Percentiles rank a stretch among this genome's conserved stretches.
phyloP scores from a whole-genome alignment of 2,888 invertebrate species.

The Isoperla grammatica region DNA sequence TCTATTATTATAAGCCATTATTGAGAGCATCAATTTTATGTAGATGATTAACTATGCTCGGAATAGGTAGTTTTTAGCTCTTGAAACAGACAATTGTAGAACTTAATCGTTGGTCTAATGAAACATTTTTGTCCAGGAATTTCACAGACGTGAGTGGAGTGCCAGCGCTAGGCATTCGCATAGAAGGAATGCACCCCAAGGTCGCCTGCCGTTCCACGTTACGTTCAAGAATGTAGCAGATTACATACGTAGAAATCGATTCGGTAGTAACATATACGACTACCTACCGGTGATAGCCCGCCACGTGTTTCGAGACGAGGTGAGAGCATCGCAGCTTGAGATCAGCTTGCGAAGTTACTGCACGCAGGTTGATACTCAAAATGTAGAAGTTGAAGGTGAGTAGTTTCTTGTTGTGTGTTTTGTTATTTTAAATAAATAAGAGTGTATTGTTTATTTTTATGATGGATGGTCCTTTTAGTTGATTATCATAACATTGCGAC shows the following conservation, averaged over 20 bases:
- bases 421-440: too few relatives aligned
- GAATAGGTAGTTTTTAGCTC: too few relatives aligned
- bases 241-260: conserved; percentile 17
- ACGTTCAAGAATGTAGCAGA: conserved; percentile 19
- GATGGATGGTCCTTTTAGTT: too few relatives aligned
- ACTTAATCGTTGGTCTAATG: too few relatives aligned
- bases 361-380: neutral
- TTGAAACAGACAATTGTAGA: too few relatives aligned
- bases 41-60: too few relatives aligned
- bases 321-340: conserved; percentile 15
- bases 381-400: too few relatives aligned
- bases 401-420: too few relatives aligned
- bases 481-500: too few relatives aligned
- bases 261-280: conserved; percentile 6
- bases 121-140: neutral
- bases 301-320: conserved; percentile 20
- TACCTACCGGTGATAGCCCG: conserved; percentile 19
- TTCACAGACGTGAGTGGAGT: neutral
- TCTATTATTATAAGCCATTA: too few relatives aligned
- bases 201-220: conserved; percentile 10
- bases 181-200: neutral
- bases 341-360: conserved; percentile 24
- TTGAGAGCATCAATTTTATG: too few relatives aligned
- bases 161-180: neutral
- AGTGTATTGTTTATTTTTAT: too few relatives aligned